Evolutionary conservation across 2,113 vertebrate genomes (phyloP), one percentile per base, ranked within the genome.

Genomic region (Neolamprologus fasciatus): DNA sequence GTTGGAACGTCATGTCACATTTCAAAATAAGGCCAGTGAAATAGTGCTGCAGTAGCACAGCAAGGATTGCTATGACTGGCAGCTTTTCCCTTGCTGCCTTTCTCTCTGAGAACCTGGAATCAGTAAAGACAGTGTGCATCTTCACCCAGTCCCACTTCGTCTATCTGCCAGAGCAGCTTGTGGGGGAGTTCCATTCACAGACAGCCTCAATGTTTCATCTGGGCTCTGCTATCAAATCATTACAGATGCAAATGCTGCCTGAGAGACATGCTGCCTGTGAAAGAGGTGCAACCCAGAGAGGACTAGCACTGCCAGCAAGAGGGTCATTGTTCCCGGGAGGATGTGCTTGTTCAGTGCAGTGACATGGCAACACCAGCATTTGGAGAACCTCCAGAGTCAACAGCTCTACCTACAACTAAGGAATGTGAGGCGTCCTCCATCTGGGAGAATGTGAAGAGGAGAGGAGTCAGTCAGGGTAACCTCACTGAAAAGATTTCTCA

Each of bases 81-180:
- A 95, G 91, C 91, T 93, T 88, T 87, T 86, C 31, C 86, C 87
- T 87, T 86, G 51, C 85, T 78, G 91, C 86, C 26, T 83, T 87
- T 86, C 78, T 86, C 84, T 94, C 91, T 90, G 86, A 82, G 86
- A 92, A 93, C 83, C 89, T 88, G 91, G 90, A 93, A 93, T 86
- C 84, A 80, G 89, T 89, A 90, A 89, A 93, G 89, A 82, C 89
- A 68, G 87, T 85, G 40, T 89, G 87, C 86, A 88, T 94, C 92
- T 93, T 94, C 84, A 84, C 76, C 89, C 92, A 84, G 88, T 86
- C 84, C 86, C 83, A 76, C 93, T 86, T 87, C 76, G 81, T 91
- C 83, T 94, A 92, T 95, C 94, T 92, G 94, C 92, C 91, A 91
- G 91, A 95, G 91, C 90, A 92, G 95, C 95, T 93, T 93, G 95